Conservation (phyloP, 2,797 vertebrate species). For the Botia kubotai region DNA sequence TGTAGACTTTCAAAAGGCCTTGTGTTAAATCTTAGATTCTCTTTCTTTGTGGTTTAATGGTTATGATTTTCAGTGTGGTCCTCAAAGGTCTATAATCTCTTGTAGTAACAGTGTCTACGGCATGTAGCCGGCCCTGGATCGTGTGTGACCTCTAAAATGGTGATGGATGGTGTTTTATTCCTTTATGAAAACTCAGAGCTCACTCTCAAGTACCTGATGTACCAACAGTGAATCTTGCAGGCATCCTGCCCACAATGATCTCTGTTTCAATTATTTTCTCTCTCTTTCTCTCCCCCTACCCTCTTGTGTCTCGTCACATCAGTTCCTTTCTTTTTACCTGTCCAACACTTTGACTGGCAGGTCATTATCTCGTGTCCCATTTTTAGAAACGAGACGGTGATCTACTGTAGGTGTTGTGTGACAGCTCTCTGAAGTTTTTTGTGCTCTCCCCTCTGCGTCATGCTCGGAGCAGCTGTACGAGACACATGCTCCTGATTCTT, state of each 20-base stretch:
- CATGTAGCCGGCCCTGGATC: neutral
- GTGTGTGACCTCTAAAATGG: constrained; percentile 2
- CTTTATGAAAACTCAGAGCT: neutral
- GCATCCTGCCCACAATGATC: constrained; percentile 53
- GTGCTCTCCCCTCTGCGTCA: constrained; percentile 30
- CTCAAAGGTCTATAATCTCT: neutral
- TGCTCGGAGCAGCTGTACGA: constrained; percentile 25
- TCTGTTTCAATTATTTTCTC: constrained; percentile 13
- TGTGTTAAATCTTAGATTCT: neutral
- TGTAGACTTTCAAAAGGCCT: neutral
- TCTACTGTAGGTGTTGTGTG: constrained; percentile 35
- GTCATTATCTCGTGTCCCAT: constrained; percentile 36
- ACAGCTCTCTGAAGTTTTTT: constrained; percentile 39
- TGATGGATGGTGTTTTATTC: neutral
- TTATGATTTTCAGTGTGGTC: constrained; percentile 3
- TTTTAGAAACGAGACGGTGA: constrained; percentile 32
- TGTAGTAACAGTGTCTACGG: neutral
- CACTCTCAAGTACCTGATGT: neutral
- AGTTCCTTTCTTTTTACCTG: constrained; percentile 64
- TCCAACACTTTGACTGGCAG: constrained; percentile 37
- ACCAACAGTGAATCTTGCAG: constrained; percentile 48
- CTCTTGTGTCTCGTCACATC: constrained; percentile 37
- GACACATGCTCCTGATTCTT: constrained; percentile 36
- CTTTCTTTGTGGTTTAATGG: neutral
- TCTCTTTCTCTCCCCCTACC: neutral